Evolutionary conservation across 2,113 vertebrate genomes (phyloP).

Genomic region (Marmota monax): DNA sequence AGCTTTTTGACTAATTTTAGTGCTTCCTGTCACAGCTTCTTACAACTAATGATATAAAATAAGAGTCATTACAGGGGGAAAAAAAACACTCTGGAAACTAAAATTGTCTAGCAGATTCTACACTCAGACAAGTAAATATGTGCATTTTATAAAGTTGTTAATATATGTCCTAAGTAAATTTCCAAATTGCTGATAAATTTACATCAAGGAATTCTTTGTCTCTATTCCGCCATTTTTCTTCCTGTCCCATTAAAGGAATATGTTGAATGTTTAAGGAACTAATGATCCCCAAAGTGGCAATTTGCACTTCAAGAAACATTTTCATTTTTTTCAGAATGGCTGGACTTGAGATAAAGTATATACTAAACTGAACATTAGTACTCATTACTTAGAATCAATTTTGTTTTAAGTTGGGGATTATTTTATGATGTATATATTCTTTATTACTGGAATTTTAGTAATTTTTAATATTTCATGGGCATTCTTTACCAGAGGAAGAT

Average conservation of each 20-base stretch:
- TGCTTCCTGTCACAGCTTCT: constrained; percentile 16
- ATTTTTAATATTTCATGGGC: not conserved
- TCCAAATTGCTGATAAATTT: constrained; percentile 1
- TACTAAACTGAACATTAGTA: not conserved
- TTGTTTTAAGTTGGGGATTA: not conserved
- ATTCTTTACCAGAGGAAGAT: not conserved
- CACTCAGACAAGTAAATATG: not conserved
- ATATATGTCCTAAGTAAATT: not conserved
- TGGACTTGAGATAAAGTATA: constrained; percentile 21
- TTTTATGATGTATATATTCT: not conserved
- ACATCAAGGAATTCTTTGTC: not conserved
- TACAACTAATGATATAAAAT: constrained; percentile 15
- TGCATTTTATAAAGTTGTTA: not conserved
- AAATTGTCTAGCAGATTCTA: not conserved
- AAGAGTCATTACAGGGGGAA: not conserved
- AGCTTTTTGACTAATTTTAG: constrained; percentile 54
- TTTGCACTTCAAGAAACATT: not conserved
- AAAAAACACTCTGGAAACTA: constrained; percentile 21
- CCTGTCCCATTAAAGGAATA: not conserved
- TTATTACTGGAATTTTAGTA: not conserved
- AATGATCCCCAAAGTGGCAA: not conserved
- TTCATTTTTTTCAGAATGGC: not conserved
- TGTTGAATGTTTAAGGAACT: not conserved
- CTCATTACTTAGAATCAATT: not conserved
- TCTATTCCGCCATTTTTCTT: not conserved